Conservation (phyloP, 2,113 vertebrate genomes). For the Pelusios castaneus region DNA sequence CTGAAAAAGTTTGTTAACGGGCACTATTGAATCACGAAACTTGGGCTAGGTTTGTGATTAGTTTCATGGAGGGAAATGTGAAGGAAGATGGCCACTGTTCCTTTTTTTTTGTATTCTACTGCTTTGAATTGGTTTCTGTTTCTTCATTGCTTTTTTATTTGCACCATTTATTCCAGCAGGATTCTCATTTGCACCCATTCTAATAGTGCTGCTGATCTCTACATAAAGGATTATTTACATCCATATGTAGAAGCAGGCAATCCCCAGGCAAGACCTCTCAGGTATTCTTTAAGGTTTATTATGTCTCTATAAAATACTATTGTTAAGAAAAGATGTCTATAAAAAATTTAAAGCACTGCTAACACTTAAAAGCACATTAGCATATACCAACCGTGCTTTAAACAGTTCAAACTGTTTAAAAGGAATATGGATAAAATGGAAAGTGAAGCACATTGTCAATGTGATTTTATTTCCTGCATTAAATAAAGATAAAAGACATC, state of each 20-base stretch:
- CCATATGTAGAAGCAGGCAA: conserved; percentile 99
- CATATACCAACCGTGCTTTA: conserved; percentile 65
- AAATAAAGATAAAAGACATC: conserved; percentile 81
- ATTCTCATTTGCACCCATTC: conserved; percentile 99
- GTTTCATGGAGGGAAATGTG: conserved; percentile 55
- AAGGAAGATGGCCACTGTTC: conserved; percentile 75
- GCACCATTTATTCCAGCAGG: conserved; percentile 88
- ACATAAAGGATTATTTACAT: conserved; percentile 99
- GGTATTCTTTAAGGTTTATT: conserved; percentile 90
- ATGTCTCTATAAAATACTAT: conserved; percentile 78
- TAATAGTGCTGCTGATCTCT: conserved; percentile 99
- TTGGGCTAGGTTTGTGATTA: background rate
- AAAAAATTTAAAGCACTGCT: conserved; percentile 62
- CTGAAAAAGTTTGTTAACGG: conserved; percentile 41
- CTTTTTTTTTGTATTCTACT: conserved; percentile 77
- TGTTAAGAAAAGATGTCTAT: conserved; percentile 88
- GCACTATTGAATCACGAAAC: conserved; percentile 7
- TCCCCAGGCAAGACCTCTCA: conserved; percentile 98
- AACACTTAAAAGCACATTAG: conserved; percentile 64
- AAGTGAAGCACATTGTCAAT: conserved; percentile 30
- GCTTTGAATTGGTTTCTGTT: conserved; percentile 84
- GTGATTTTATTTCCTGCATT: conserved; percentile 57
- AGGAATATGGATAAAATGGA: conserved; percentile 37
- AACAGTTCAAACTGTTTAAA: conserved; percentile 43
- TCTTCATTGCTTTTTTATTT: conserved; percentile 85